Evolutionary conservation across 2,797 vertebrate species (phyloP), one percentile per base, ranked within the genome.

Genomic region (Merluccius polli): DNA sequence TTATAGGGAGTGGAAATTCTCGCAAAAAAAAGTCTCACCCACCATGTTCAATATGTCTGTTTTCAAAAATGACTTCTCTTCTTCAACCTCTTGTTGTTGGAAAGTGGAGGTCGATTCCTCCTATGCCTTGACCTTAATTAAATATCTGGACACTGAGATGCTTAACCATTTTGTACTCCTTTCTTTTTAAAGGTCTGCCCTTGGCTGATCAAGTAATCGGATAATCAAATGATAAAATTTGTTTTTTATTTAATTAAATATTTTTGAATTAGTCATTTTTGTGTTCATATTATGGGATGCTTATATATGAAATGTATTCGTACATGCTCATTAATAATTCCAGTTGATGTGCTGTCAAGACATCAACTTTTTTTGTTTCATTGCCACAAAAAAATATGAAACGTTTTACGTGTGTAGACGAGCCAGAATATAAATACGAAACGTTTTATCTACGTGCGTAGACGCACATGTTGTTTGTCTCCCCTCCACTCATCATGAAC

Each of bases 401-500:
- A 15, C 10, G 65, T 67, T 72, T 65, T 15, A 73, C 78, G 21
- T 71, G 36, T 44, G 35, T 68, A 65, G 77, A 70, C 74, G 32
- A n/a, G n/a, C n/a, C n/a, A n/a, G n/a, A n/a, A n/a, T n/a, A n/a
- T n/a, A n/a, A 35, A 67, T 11, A 67, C 6, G 27, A 67, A 31
- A 15, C 10, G 65, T 67, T 72, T 65, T 13, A 70, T 52, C 35
- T 15, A 73, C 78, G 21, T 71, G 36, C 52, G 35, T 68, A 65
- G 77, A 70, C 74, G 32, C 41, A 63, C 68, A 41, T 63, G 73
- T 44, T 2, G 35, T 65, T 32, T 59, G 44, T 27, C 1, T 1
- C 13, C 2, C 80, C 90, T 86, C 83, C 89, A 71, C 90, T 89
- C 85, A 83, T 68, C 65, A 32, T 76, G 16, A 59, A 76, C 16